Percentiles rank a stretch among this genome's conserved stretches.
These are phyloP conservation scores for Thamnophis sirtalis DNA, from an alignment of 2,113 vertebrate genomes.

Conservation along the genomic window DNA sequence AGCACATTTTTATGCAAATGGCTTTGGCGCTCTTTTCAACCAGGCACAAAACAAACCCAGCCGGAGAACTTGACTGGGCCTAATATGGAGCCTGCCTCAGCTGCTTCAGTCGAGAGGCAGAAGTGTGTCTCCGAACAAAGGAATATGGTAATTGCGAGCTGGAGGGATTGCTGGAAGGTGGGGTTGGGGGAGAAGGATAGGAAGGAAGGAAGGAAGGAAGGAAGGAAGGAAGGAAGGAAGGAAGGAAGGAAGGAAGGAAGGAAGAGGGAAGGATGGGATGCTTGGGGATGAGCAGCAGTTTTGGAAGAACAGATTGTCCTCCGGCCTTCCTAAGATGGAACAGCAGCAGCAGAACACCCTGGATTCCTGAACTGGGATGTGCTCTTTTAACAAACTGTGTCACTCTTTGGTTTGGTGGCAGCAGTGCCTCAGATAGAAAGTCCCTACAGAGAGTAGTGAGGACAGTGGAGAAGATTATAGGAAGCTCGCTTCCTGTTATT, in stretches of 20 bases:
- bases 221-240: too few species aligned
- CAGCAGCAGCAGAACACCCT: neutral
- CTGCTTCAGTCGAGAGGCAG: conserved; percentile 58
- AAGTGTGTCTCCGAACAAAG: conserved; percentile 62
- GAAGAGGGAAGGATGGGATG: conserved; percentile 32
- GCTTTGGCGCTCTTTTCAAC: conserved; percentile 56
- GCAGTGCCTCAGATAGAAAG: too few species aligned
- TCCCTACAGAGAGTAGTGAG: too few species aligned
- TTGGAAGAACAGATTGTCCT: neutral
- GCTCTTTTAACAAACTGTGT: too few species aligned
- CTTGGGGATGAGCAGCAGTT: conserved; percentile 50
- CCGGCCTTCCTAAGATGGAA: neutral
- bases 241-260: too few species aligned
- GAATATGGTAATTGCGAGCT: conserved; percentile 37
- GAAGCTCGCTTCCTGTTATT: too few species aligned
- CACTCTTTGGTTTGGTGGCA: too few species aligned
- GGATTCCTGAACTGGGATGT: neutral
- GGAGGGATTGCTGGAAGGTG: neutral
- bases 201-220: conserved; percentile 31
- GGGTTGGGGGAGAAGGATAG: neutral
- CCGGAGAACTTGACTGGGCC: conserved; percentile 51
- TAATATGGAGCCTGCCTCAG: conserved; percentile 57
- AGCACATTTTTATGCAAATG: conserved; percentile 67
- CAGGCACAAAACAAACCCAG: conserved; percentile 47
- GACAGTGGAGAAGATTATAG: too few species aligned